These are phyloP conservation scores for Phytoseiulus persimilis DNA, from an alignment of 2,888 invertebrate genomes.

Conservation along the genomic window DNA sequence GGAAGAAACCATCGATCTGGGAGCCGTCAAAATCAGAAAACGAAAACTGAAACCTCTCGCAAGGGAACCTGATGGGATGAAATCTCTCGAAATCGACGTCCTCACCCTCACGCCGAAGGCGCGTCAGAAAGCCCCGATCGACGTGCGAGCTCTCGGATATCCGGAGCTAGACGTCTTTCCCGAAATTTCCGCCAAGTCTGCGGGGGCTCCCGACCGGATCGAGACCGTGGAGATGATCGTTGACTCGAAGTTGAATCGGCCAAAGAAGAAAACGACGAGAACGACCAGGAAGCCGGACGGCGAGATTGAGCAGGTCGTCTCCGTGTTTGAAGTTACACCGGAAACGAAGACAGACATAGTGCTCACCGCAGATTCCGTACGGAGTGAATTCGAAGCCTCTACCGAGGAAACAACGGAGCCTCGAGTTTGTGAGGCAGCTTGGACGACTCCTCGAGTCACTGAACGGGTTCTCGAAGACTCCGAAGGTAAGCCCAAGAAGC, in stretches of 20 bases:
- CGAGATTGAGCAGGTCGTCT: background rate
- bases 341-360: background rate
- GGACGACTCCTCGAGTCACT: background rate
- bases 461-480: background rate
- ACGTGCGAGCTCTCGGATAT: background rate
- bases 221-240: background rate
- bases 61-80: background rate
- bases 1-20: background rate
- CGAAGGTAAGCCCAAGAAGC: background rate
- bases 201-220: background rate
- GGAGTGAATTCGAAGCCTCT: background rate
- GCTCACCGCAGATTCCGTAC: background rate
- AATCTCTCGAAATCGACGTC: background rate
- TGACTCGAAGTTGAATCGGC: background rate
- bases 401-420: too few species aligned
- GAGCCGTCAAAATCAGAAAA: background rate
- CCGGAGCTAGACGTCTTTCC: constrained; percentile 15
- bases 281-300: constrained; percentile 6
- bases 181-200: background rate
- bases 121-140: background rate
- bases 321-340: background rate
- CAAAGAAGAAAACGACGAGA: background rate
- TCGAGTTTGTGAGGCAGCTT: background rate
- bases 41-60: background rate
- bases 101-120: background rate